Base-by-base conservation (phyloP, 2,113 vertebrate species). In the Dendrocopos noguchii region DNA sequence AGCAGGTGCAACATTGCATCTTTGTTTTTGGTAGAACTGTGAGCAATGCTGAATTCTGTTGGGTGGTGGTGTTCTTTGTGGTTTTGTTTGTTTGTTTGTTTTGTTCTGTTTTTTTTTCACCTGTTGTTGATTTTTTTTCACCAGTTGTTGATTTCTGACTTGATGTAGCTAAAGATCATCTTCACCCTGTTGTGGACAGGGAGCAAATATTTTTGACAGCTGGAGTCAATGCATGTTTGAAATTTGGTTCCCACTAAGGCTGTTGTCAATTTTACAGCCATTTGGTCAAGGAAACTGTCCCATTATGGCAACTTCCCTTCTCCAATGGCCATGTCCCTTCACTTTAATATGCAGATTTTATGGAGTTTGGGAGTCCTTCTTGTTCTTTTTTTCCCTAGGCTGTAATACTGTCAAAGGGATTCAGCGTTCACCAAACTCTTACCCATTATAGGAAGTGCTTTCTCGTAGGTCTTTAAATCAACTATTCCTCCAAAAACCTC, bases 161-260 rank as follows among this genome's bases (percentile, higher is more conserved):
- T 0, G 10, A 39, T 15, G 44, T 47, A 33, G 12, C 39, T 46
- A 4, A 73, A 81, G 7, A 17, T 77, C 12, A 22, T 73, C 34
- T 75, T 47, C 25, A 65, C 6, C 44, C 44, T 65, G 12, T 6
- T 53, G 10, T 25, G 20, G 55, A 39, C 11, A n/a, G 0, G 0
- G 25, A 9, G 10, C 10, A 93, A 2, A 4, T 33, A 4, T 9
- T 61, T 46, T 46, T 80, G 70, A 53, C 42, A 64, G 20, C 29
- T 82, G 28, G 24, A 90, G 29, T 80, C 46, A 50, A 19, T 1
- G 3, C 1, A 73, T 29, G 2, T n/a, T 61, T 73, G 52, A 55
- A 55, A 88, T 80, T 50, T 29, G 39, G 27, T 55, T 88, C 39
- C 65, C 34, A 27, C 6, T 53, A 22, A 79, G 19, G 57, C 18